Percentiles rank a stretch among this genome's conserved stretches.
Conservation (phyloP, 2,888 invertebrate genomes). For the Thymelicus acteon region DNA sequence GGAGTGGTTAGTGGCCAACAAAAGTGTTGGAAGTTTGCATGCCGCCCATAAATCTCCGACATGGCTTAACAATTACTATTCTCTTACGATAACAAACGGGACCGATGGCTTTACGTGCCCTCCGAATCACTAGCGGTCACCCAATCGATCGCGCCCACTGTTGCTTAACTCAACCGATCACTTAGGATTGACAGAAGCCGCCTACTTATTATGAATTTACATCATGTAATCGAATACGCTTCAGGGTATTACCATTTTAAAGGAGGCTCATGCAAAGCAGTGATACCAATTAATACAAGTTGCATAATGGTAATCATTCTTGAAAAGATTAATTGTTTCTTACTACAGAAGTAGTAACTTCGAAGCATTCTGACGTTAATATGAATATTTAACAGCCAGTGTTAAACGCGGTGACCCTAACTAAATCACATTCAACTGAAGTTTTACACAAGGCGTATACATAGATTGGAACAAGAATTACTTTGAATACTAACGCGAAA, state of each 20-base stretch:
- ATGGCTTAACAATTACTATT: no score
- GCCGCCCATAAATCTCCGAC: no score
- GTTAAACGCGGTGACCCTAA: conserved; percentile 49
- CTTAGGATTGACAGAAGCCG: no score
- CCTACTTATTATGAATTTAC: no score
- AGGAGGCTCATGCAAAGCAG: background rate
- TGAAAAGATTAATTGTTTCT: conserved; percentile 13
- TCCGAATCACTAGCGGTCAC: no score
- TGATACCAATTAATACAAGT: background rate
- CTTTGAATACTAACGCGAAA: conserved; percentile 59
- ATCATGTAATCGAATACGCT: background rate
- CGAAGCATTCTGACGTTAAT: conserved; percentile 19
- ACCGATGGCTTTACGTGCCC: no score
- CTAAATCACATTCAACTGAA: conserved; percentile 69
- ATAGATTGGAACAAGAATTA: conserved; percentile 70
- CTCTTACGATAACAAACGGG: no score
- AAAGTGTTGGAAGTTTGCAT: no score
- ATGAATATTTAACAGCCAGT: conserved; percentile 36
- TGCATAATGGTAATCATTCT: background rate
- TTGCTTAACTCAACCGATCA: no score
- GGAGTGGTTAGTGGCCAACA: no score
- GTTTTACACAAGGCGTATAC: conserved; percentile 59
- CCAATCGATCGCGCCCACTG: no score
- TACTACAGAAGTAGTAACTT: conserved; percentile 26
- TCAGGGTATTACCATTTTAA: background rate